Percentiles rank a stretch among this genome's conserved stretches.
phyloP scores from a whole-genome alignment of 2,888 invertebrate species.

The Taenaris catops region DNA sequence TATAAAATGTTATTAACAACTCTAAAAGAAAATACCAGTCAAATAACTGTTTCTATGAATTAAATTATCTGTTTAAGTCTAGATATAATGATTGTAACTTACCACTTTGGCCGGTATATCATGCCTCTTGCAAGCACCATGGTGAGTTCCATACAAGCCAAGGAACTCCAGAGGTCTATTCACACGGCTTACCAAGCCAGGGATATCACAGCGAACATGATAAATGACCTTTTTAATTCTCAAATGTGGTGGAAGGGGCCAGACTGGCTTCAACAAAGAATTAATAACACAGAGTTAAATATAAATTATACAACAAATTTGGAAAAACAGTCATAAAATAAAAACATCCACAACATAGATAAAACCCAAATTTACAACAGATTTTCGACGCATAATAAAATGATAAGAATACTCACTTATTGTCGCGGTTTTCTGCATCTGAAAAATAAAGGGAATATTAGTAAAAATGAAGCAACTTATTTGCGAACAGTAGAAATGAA shows the following conservation, averaged over 20 bases:
- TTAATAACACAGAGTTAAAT: neutral
- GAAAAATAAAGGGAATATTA: neutral
- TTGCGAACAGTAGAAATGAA: neutral
- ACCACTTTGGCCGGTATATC: constrained; percentile 95
- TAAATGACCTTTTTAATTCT: constrained; percentile 34
- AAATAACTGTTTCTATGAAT: no score
- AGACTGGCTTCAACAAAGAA: neutral
- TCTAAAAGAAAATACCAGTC: no score
- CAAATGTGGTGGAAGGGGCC: neutral
- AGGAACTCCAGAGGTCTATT: constrained; percentile 91
- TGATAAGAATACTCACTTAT: constrained; percentile 2
- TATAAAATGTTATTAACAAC: no score
- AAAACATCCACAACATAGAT: neutral
- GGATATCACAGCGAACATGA: constrained; percentile 85
- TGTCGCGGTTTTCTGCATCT: constrained; percentile 5
- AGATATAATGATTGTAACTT: constrained; percentile 38
- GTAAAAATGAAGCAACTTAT: neutral
- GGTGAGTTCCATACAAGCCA: constrained; percentile 93
- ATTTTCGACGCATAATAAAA: neutral
- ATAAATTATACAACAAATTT: neutral
- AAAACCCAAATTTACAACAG: neutral
- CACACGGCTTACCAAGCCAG: constrained; percentile 89
- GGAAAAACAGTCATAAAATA: neutral
- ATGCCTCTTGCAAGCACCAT: constrained; percentile 93
- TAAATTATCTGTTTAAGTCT: no score